Evolutionary conservation across 2,797 vertebrate species (phyloP), one percentile per base, ranked within the genome.

Genomic region (Parauchenoglanis ngamensis): DNA sequence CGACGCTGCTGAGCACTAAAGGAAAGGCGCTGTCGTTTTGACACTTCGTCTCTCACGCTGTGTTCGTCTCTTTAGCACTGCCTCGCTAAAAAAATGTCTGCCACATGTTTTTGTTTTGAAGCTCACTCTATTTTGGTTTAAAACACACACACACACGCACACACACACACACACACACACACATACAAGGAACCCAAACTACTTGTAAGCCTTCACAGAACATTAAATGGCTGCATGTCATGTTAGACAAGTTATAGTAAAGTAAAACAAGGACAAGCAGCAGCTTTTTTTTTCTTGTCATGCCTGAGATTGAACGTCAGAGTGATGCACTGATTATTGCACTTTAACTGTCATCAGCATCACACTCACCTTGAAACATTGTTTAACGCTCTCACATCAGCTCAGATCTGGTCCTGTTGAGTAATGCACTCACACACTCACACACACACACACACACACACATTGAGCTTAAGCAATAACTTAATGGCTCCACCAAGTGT

Each of bases 401-500:
- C 67, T 88, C 87, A 79, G 54, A 25, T 61, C 35, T 25, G 56
- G 78, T 15, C 23, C 78, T 44, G 35, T 46, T n/a, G 35, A 63
- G 57, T 15, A 3, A 63, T n/a, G 8, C 63, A 83, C 82, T 23
- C 65, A 7, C 28, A 2, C 19, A 25, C 65, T 40, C n/a, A 35
- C 70, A 72, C 76, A 10, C 49, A 15, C 57, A 44, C 31, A 12
- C 63, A 44, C 23, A 7, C 59, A 49, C 61, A 7, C 67, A 77
- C 28, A 19, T 68, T 2, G 52, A 68, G 46, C 67, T 86, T 46
- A 83, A 65, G 78, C 25, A 5, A 40, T 56, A 86, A 78, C 73
- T 84, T 87, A 85, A 86, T 85, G 67, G 94, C 94, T 93, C 94
- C 94, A 90, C 94, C 94, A 88, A 91, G 94, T 94, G 94, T 91